These are phyloP conservation scores for Prorops nasuta DNA, from an alignment of 1,140 invertebrate genomes.

Conservation along the genomic window DNA sequence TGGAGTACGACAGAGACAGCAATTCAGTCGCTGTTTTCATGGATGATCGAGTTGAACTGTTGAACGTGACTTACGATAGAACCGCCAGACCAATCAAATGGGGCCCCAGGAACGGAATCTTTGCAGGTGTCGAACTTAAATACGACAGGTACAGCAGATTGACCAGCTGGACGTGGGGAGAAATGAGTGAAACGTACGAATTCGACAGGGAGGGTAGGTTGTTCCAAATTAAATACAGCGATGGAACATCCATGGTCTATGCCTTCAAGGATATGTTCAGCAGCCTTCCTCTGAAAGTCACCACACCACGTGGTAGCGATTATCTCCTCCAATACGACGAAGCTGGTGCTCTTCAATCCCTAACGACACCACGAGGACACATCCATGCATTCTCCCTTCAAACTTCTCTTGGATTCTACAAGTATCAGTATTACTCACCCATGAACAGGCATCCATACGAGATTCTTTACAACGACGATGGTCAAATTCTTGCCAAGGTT, in stretches of 20 bases:
- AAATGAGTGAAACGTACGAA: constrained; percentile 82
- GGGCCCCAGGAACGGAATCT: constrained; percentile 81
- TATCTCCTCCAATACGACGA: constrained; percentile 91
- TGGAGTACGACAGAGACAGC: constrained; percentile 89
- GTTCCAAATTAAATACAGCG: constrained; percentile 84
- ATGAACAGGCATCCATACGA: constrained; percentile 88
- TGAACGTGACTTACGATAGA: constrained; percentile 90
- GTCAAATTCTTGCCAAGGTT: constrained; percentile 82
- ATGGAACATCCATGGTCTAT: constrained; percentile 82
- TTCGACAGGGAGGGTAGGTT: constrained; percentile 85
- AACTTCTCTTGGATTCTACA: constrained; percentile 89
- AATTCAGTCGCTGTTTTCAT: constrained; percentile 88
- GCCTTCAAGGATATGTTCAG: constrained; percentile 87
- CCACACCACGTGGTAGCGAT: constrained; percentile 86
- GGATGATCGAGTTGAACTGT: constrained; percentile 82
- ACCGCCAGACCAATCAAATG: constrained; percentile 87
- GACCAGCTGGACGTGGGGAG: constrained; percentile 89
- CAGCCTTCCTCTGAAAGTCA: constrained; percentile 85
- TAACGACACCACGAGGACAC: constrained; percentile 89
- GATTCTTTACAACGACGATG: constrained; percentile 87
- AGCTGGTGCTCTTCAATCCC: constrained; percentile 82
- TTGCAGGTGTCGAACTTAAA: constrained; percentile 84
- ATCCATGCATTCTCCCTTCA: constrained; percentile 90
- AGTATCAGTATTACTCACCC: constrained; percentile 87
- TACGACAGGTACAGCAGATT: constrained; percentile 90